Base-by-base conservation (phyloP, 1,140 invertebrate genomes). In the Laupala kohalensis region DNA sequence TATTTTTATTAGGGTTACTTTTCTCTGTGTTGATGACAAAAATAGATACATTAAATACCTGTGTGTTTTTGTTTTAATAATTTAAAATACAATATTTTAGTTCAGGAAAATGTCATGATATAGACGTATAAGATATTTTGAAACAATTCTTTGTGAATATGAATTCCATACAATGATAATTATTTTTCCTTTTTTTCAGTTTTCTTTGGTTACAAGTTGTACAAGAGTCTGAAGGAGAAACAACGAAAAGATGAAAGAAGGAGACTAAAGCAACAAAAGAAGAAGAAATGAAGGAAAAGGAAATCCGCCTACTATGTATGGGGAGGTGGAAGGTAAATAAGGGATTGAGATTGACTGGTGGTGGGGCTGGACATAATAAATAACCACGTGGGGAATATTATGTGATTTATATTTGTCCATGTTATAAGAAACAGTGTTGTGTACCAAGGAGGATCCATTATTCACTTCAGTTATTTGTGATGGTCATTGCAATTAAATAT, bases 131-230 rank as follows among this genome's bases (percentile, higher is more conserved):
- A n/a, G n/a, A 62, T 13, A 62, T 62, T 62, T 62, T 62, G 12
- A 62, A 62, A 62, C 12, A 62, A 62, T n/a, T 13, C n/a, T 62
- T 12, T 62, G 27, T 28, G 12, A 25, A 68, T 26, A 3, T 3
- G 28, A 25, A 65, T 73, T 63, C 70, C 70, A 65, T 72, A 71
- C 72, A 53, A 13, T 53, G 37, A 53, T 53, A 9, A 53, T 53
- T 53, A 6, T 53, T 67, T 75, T 76, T 78, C 76, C 78, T 78
- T 79, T 73, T 75, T 88, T 87, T n/a, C 84, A 94, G 91, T 88
- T 74, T 92, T 92, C 79, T 92, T 93, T 80, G 87, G 90, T 69
- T 93, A 91, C 80, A 92, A 92, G 79, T 81, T 94, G 53, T 91
- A 92, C 80, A 88, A 88, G 78, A 92, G 89, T 73, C 80, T 92